Conservation (phyloP, 2,113 vertebrate species). For the Nannobrachium achirus region DNA sequence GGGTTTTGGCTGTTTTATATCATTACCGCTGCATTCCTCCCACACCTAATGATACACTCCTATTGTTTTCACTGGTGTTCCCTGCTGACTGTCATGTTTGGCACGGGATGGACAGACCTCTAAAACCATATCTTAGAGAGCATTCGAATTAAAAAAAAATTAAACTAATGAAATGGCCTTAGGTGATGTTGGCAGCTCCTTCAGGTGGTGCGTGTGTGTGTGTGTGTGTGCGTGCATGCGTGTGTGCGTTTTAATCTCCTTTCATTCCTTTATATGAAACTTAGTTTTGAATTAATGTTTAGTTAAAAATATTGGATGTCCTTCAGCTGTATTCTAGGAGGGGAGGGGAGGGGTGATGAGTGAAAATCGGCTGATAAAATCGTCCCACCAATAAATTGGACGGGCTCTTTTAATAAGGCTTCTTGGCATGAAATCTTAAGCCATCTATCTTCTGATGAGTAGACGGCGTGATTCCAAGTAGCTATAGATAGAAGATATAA, state of each 20-base stretch:
- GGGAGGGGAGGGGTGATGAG: no score
- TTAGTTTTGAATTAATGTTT: no score
- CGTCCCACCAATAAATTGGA: no score
- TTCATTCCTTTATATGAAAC: no score
- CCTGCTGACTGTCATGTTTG: conserved; percentile 29
- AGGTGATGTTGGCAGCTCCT: neutral
- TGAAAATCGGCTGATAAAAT: no score
- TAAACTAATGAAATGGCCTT: neutral
- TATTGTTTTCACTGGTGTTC: conserved; percentile 38
- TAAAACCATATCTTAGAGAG: conserved; percentile 42
- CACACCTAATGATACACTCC: conserved; percentile 34
- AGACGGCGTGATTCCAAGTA: no score
- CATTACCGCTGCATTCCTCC: conserved; percentile 54
- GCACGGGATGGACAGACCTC: conserved; percentile 3
- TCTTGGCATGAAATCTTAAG: no score
- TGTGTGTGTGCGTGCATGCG: neutral
- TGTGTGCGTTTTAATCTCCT: neutral
- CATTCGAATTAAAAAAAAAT: conserved; percentile 13
- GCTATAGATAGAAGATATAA: no score
- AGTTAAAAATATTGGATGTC: no score
- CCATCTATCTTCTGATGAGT: no score
- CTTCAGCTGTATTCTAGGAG: no score
- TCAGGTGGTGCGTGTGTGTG: neutral
- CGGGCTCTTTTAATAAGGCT: no score
- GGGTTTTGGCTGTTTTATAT: conserved; percentile 51